Conservation (phyloP, 2,113 vertebrate species). For the Pterophyllum scalare region DNA sequence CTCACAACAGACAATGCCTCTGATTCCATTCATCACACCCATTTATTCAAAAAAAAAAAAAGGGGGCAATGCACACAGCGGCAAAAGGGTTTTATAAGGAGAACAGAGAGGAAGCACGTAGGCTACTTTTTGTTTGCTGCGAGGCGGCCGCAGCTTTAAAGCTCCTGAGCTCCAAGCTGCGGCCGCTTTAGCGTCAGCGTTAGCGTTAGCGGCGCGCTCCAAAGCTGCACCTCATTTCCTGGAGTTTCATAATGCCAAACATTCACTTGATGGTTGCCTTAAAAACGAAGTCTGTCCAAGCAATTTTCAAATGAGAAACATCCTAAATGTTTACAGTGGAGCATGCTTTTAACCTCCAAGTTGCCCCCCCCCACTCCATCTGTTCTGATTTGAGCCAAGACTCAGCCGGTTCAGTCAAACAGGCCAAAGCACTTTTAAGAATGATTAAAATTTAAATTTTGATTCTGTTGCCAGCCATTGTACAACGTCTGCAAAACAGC, state of each 20-base stretch:
- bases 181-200: too few species aligned
- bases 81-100: slow-evolving; percentile 9
- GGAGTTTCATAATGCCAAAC: slow-evolving; percentile 5
- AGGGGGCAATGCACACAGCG: slow-evolving; percentile 4
- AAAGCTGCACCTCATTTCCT: slow-evolving; percentile 8
- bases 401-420: slow-evolving; percentile 17
- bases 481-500: neutral
- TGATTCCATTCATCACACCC: slow-evolving; percentile 28
- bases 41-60: slow-evolving; percentile 26
- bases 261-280: neutral
- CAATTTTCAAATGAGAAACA: neutral
- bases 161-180: too few species aligned
- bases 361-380: slow-evolving; percentile 22
- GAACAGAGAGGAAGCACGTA: slow-evolving; percentile 10
- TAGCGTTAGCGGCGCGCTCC: neutral
- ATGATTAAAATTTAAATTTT: slow-evolving; percentile 59
- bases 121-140: slow-evolving; percentile 44
- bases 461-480: slow-evolving; percentile 22
- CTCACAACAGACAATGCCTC: slow-evolving; percentile 21
- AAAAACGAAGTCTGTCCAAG: neutral
- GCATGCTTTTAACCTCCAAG: slow-evolving; percentile 13
- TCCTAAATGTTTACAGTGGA: slow-evolving; percentile 4
- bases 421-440: slow-evolving; percentile 51
- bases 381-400: slow-evolving; percentile 15
- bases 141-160: slow-evolving; percentile 51